phyloP scores from a whole-genome alignment of 2,113 vertebrate species.

The Pseudonaja textilis region DNA sequence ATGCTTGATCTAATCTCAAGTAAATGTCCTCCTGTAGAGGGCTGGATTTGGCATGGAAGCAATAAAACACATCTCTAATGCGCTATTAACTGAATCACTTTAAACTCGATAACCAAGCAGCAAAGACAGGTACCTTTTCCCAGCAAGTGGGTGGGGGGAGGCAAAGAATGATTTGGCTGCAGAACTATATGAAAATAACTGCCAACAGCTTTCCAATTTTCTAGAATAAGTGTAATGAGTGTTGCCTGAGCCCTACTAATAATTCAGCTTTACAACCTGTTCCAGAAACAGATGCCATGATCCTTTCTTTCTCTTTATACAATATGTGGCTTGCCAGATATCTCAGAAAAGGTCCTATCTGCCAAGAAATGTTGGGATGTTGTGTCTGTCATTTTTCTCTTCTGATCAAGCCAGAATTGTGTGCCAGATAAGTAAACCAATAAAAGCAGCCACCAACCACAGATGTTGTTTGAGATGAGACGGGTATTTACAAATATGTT shows the following conservation, averaged over 20 bases:
- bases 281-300: slow-evolving; percentile 21
- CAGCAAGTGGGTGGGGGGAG: not conserved
- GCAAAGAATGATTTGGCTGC: not conserved
- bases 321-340: slow-evolving; percentile 15
- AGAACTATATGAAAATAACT: slow-evolving; percentile 16
- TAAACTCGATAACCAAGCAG: not conserved
- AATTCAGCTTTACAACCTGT: slow-evolving; percentile 11
- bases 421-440: slow-evolving; percentile 27
- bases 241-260: slow-evolving; percentile 13
- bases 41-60: slow-evolving; percentile 6
- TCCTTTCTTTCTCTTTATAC: not conserved
- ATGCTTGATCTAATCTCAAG: not conserved
- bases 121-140: not conserved
- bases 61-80: slow-evolving; percentile 9
- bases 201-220: slow-evolving; percentile 24
- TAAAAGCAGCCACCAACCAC: slow-evolving; percentile 5
- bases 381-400: slow-evolving; percentile 18
- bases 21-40: not conserved
- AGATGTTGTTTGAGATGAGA: slow-evolving; percentile 31
- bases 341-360: slow-evolving; percentile 4
- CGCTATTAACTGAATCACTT: not conserved
- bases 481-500: slow-evolving; percentile 25
- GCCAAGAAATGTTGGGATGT: slow-evolving; percentile 12
- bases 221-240: slow-evolving; percentile 23
- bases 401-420: slow-evolving; percentile 10